Evolutionary conservation across 23 tunicate species (phyloP).

Genomic region (Halocynthia aurantium): DNA sequence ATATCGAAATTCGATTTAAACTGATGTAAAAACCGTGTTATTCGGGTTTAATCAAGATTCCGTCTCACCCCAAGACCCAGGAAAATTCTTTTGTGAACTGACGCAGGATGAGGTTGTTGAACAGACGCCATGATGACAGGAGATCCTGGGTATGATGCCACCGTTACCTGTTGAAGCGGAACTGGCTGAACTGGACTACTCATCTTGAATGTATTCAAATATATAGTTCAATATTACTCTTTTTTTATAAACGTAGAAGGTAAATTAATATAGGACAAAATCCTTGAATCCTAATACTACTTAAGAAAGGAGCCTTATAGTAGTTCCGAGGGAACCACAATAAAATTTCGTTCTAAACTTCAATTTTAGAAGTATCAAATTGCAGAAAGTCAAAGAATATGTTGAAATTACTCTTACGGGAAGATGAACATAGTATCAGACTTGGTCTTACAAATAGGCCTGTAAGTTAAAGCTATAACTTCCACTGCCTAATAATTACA

Average conservation of each 20-base stretch:
- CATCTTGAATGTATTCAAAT: neutral
- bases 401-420: too few species aligned
- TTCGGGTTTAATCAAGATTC: neutral
- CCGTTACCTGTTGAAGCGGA: neutral
- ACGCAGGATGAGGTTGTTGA: neutral
- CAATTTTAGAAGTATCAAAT: too few species aligned
- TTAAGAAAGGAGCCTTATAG: too few species aligned
- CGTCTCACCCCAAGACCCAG: neutral
- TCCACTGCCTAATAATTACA: too few species aligned
- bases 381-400: too few species aligned
- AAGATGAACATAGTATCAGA: too few species aligned
- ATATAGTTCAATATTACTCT: neutral
- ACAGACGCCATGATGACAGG: neutral
- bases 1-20: neutral
- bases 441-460: too few species aligned
- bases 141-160: neutral
- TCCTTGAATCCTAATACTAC: too few species aligned
- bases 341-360: too few species aligned
- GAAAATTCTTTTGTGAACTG: neutral
- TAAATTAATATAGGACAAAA: neutral
- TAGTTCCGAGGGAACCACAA: too few species aligned
- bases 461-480: too few species aligned
- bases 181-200: neutral
- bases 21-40: neutral
- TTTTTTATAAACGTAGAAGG: neutral